Evolutionary conservation across 2,888 invertebrate species (phyloP), one percentile per base, ranked within the genome.

Genomic region (Parnassius orleans): DNA sequence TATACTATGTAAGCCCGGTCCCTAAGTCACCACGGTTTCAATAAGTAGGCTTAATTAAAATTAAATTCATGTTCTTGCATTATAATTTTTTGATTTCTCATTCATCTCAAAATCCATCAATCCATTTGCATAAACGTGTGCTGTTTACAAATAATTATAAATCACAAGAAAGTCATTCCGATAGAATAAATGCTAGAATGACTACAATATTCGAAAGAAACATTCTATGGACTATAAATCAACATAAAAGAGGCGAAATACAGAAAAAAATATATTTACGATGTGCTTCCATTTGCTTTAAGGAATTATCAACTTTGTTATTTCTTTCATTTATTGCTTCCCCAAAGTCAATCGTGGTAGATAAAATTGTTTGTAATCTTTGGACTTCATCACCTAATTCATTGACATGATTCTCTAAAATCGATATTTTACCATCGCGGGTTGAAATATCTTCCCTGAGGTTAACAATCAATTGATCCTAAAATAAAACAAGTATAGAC

Each of bases 331-430:
- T 76, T 15, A 88, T 77, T 70, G 85, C 70, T 74, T 89, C 84
- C 48, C 89, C 81, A 57, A 81, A 74, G 47, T 81, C 75, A 24
- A 89, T 71, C 1, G 79, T 80, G 63, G 77, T 70, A 10, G 68
- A 73, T 60, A 90, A 75, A 66, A 72, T 76, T 1, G 55, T 56
- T 33, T 90, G 88, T 46, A 90, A 69, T 60, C 65, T 71, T 66
- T 67, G 74, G 10, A 90, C 78, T 82, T 91, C 90, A 59, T 83
- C 81, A 76, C 87, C 78, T 54, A 91, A 69, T 58, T 77, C 66
- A 72, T 90, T 91, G 2, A 89, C 86, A 57, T 90, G 80, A 70
- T 89, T 90, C 74, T 91, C 80, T 70, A 90, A 78, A 60, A 80
- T 78, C 9, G 80, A 73, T 69, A 90, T 87, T 74, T 74, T 86